Base-by-base conservation (phyloP, 2,888 invertebrate species). In the Dryadula phaetusa region DNA sequence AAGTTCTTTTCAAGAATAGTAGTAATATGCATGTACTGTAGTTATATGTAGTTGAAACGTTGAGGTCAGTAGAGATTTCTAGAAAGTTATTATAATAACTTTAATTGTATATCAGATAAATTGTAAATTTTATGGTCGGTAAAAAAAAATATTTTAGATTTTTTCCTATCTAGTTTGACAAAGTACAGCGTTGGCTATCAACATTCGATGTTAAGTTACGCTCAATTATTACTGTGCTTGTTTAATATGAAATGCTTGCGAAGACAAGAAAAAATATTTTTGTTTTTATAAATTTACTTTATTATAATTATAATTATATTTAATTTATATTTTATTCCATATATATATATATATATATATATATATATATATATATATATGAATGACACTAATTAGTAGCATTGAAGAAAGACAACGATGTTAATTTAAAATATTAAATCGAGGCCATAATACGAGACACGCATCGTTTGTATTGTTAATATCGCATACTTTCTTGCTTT, bases 391-490 rank as follows among this genome's bases (percentile, higher is more conserved):
- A 37, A 34, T 20, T 37, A 18, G 14, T 14, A 20, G 7, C 14
- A 54, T 56, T 22, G 25, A 16, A n/a, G n/a, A 54, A 40, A 40
- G 22, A 25, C 40, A 56, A 2, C 40, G 56, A 56, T 56, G 40
- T 22, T 6, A 40, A 37, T 56, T 56, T 25, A 37, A 2, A 16
- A 1, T 40, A 56, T 56, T 25, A 40, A 37, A 7, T n/a, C 14
- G 22, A 8, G 22, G 37, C 5, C 22, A 40, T 22, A n/a, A 40
- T 22, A n/a, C 8, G 2, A 40, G 22, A n/a, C 40, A 40, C 40
- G 56, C 22, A 40, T 20, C 20, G 3, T 4, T 3, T 37, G 12
- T 37, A 12, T 12, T 22, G n/a, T 22, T n/a, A 22, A 20, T 10
- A 5, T 40, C 20, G 2, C 1, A 20, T 22, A 18, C n/a, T 40